Conservation (phyloP, 2,113 vertebrate genomes). For the Athene noctua region DNA sequence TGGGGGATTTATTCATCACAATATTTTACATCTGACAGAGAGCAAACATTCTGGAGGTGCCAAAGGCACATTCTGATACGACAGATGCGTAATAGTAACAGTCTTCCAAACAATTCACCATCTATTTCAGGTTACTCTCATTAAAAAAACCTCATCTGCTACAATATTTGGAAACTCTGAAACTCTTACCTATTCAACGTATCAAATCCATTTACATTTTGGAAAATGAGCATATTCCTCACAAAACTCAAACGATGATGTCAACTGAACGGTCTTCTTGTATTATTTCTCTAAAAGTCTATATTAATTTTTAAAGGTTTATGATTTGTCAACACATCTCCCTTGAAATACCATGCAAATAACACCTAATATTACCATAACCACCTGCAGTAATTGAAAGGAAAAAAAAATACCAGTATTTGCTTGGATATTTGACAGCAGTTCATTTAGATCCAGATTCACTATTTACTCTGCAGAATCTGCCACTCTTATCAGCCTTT, state of each 20-base stretch:
- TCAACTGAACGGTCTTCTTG: background rate
- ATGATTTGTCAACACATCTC: background rate
- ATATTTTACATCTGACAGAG: background rate
- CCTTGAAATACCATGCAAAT: background rate
- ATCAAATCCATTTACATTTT: background rate
- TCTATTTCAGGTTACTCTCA: background rate
- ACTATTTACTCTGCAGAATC: background rate
- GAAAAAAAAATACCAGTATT: background rate
- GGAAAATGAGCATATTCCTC: background rate
- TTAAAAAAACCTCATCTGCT: background rate
- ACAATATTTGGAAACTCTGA: background rate
- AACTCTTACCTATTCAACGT: background rate
- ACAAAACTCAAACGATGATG: background rate
- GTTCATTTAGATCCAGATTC: background rate
- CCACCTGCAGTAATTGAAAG: background rate
- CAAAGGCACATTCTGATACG: background rate
- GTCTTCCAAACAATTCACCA: background rate
- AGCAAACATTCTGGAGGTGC: conserved; percentile 25
- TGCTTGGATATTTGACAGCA: background rate
- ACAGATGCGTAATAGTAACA: background rate
- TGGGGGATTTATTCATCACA: conserved; percentile 74
- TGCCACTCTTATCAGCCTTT: background rate
- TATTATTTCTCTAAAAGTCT: background rate
- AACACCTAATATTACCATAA: background rate
- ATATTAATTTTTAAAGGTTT: background rate